Evolutionary conservation across 2,888 invertebrate species (phyloP).

Genomic region (Agrotis exclamationis): DNA sequence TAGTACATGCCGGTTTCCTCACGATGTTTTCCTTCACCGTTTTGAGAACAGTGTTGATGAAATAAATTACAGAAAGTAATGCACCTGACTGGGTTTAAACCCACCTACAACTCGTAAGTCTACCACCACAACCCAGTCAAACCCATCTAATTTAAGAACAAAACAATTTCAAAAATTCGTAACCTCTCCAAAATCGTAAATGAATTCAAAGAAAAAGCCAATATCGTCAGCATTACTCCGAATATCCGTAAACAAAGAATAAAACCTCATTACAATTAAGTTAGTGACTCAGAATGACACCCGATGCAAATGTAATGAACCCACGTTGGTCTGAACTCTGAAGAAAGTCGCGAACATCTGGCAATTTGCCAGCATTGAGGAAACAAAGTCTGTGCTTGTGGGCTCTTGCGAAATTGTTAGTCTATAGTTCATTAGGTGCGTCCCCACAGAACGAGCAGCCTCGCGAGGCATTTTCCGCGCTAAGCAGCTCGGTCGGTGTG

Average conservation of each 20-base stretch:
- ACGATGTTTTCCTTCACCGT: too few relatives aligned
- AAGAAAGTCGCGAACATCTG: conserved; percentile 41
- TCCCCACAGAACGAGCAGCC: too few relatives aligned
- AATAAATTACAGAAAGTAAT: too few relatives aligned
- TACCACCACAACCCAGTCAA: too few relatives aligned
- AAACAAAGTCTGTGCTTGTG: conserved; percentile 9
- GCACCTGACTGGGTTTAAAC: too few relatives aligned
- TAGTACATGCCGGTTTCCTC: too few relatives aligned
- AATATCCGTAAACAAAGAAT: conserved; percentile 36
- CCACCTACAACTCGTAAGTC: too few relatives aligned
- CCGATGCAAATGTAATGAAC: conserved; percentile 19
- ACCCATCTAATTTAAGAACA: too few relatives aligned
- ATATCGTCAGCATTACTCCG: neutral
- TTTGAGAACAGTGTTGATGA: too few relatives aligned
- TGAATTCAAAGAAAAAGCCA: neutral
- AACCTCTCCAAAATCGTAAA: neutral
- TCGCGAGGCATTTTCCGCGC: too few relatives aligned
- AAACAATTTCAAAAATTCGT: neutral
- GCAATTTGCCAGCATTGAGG: conserved; percentile 12
- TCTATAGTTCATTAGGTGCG: conserved; percentile 7
- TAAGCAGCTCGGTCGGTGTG: too few relatives aligned
- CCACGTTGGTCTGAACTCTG: neutral
- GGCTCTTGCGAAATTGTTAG: conserved; percentile 21
- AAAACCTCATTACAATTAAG: conserved; percentile 9
- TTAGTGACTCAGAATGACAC: conserved; percentile 38